Base-by-base conservation (phyloP, 2,888 invertebrate genomes). In the Drosophila mettleri region DNA sequence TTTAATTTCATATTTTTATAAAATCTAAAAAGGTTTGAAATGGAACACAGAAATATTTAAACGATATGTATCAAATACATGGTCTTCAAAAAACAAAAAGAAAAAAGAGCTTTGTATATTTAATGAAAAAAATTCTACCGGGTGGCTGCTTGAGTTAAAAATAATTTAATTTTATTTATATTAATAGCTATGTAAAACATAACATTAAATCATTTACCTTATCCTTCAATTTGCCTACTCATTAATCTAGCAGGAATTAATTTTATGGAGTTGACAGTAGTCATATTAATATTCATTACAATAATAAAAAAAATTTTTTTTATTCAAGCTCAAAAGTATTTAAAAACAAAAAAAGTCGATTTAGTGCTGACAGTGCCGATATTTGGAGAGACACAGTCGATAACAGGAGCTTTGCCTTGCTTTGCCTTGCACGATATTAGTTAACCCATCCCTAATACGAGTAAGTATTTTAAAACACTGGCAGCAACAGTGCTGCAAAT, bases 21-120 rank as follows among this genome's bases (percentile, higher is more conserved):
- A 65, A 53, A 69, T 58, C 46, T 55, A 65, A 54, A 72, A 66
- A 66, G 46, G 24, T 76, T 51, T 76, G 53, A 31, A 46, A 54
- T 34, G 61, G 53, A 75, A 58, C 31, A 60, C 31, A 34, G 12
- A n/a, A 54, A 10, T 3, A 52, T 18, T 49, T 38, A 34, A 55
- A 66, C 49, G 43, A 68, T 68, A 60, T 84, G 82, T 82, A 82
- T 85, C 59, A 82, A 82, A 82, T 82, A 87, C 79, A 87, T 76
- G 43, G 67, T 65, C 46, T 10, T 39, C 38, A 58, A 46, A 33
- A 69, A 18, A 54, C 38, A 58, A 46, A 33, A 69, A 18, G 51
- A 52, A 12, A 46, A 29, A 8, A 7, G n/a, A 5, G n/a, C 59
- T n/a, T 27, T 60, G n/a, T 58, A 27, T 18, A 16, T 9, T 54